Evolutionary conservation across 2,888 invertebrate genomes (phyloP).

Genomic region (Torymus texanus): DNA sequence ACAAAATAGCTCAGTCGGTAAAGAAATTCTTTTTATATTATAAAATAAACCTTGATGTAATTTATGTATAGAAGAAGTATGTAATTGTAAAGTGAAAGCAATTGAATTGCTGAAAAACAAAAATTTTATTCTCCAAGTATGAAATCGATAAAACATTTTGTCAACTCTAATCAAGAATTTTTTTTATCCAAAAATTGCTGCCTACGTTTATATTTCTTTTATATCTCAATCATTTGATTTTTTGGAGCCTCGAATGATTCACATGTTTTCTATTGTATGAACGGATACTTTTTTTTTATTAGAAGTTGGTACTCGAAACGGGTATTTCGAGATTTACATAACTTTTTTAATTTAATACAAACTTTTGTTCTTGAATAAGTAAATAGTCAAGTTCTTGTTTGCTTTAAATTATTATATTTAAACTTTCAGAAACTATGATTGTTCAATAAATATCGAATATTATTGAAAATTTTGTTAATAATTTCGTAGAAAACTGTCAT

Average conservation of each 20-base stretch:
- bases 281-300: slow-evolving; percentile 23
- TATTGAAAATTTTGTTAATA: no score
- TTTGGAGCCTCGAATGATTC: not conserved
- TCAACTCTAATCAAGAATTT: no score
- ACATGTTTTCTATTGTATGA: not conserved
- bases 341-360: slow-evolving; percentile 38
- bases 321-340: slow-evolving; percentile 56
- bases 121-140: no score
- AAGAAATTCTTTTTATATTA: not conserved
- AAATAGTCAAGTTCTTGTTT: slow-evolving; percentile 38
- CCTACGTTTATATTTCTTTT: no score
- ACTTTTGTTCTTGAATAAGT: not conserved
- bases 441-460: slow-evolving; percentile 8
- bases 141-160: no score
- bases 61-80: no score
- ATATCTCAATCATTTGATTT: no score
- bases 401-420: slow-evolving; percentile 42
- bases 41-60: no score
- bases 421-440: slow-evolving; percentile 33
- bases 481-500: no score
- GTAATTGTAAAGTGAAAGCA: no score
- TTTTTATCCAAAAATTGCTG: no score
- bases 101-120: no score
- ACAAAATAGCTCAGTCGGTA: not conserved
- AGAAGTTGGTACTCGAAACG: slow-evolving; percentile 56